Conservation (phyloP, 2,797 vertebrate genomes). For the Alosa sapidissima region DNA sequence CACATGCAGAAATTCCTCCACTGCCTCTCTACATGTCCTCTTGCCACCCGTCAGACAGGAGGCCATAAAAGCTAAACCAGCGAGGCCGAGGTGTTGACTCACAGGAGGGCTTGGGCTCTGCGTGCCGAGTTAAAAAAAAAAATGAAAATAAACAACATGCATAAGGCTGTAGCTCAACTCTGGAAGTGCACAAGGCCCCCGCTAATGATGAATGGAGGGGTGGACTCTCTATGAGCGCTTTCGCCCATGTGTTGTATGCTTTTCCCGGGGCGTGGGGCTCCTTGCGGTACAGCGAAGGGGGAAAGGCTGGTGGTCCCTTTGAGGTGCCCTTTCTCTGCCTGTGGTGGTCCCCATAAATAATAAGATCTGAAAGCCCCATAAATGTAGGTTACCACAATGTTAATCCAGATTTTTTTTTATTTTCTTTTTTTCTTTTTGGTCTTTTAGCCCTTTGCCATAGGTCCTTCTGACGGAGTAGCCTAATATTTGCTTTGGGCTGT, state of each 20-base stretch:
- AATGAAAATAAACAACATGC: background rate
- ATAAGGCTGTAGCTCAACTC: slow-evolving; percentile 16
- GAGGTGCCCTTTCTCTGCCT: slow-evolving; percentile 25
- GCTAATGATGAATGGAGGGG: slow-evolving; percentile 26
- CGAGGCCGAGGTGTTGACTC: slow-evolving; percentile 28
- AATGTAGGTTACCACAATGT: slow-evolving; percentile 4
- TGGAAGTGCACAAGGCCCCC: background rate
- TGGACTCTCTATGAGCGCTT: background rate
- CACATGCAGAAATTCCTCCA: background rate
- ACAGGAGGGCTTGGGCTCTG: slow-evolving; percentile 13
- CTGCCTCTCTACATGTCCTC: slow-evolving; percentile 26
- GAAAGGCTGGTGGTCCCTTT: slow-evolving; percentile 10
- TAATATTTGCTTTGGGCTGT: slow-evolving; percentile 34
- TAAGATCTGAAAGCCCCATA: slow-evolving; percentile 28
- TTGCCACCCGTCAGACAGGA: slow-evolving; percentile 42
- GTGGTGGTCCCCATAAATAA: slow-evolving; percentile 51
- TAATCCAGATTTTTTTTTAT: slow-evolving; percentile 18
- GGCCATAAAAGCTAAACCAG: slow-evolving; percentile 39
- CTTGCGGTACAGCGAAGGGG: slow-evolving; percentile 47
- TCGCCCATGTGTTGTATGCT: slow-evolving; percentile 13
- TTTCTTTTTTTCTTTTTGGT: slow-evolving; percentile 3
- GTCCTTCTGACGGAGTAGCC: slow-evolving; percentile 28
- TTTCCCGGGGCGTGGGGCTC: slow-evolving; percentile 41
- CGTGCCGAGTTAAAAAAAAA: background rate
- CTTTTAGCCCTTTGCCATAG: background rate